Base-by-base conservation (phyloP, 2,113 vertebrate species). In the Hemichromis elongatus region DNA sequence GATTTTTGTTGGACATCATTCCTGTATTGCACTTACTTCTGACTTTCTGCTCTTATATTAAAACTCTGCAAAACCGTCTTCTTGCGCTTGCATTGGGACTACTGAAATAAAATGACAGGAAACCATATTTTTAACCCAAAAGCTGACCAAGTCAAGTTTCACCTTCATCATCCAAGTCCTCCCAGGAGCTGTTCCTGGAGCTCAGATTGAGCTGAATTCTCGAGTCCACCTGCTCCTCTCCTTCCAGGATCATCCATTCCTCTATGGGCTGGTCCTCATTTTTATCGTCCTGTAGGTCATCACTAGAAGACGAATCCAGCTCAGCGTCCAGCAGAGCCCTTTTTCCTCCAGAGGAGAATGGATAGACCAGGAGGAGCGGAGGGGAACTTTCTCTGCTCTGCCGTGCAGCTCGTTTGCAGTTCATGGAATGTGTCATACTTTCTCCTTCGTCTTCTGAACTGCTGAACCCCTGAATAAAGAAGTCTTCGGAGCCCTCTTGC, bases 231-330 rank as follows among this genome's bases (percentile, higher is more conserved):
- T 90, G 81, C 54, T 90, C 90, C 47, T 86, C 89, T 77, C 79
- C 68, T n/a, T 84, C 94, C n/a, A 95, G 55, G 28, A 95, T 81
- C 95, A 95, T 95, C 95, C 95, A 95, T 8, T 94, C 90, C 80
- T 95, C 94, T 1, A 95, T 33, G 26, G 88, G 54, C 33, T 88
- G 85, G 26, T 91, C 90, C 6, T 89, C 86, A 6, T 81, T 55
- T 3, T 55, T 40, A 4, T 91, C 84, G 56, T 88, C 82, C 21
- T 78, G 52, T 4, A 5, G 5, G 28, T 59, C 77, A 45, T 16
- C 21, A 54, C 9, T 42, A 18, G 88, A 85, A 73, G 24, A 73
- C 21, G 11, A 28, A 11, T 28, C 24, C 10, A 5, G 82, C 5
- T 4, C 80, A 13, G 37, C 40, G n/a, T 68, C 77, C 13, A 54